Conservation (phyloP, 1,140 invertebrate species). For the Papilio helenus region DNA sequence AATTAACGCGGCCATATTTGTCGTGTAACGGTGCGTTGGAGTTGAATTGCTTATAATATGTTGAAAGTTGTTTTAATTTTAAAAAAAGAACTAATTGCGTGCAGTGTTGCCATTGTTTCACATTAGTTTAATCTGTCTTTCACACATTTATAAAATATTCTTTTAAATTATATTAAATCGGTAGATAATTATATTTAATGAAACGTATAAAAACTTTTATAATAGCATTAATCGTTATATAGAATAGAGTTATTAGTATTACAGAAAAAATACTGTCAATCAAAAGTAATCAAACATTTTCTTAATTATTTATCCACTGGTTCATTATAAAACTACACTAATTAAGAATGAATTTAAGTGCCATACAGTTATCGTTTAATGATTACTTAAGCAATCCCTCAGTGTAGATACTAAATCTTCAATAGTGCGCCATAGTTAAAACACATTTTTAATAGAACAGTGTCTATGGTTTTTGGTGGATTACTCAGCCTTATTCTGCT, state of each 20-base stretch:
- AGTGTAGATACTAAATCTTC: too few species aligned
- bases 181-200: not conserved
- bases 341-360: not conserved
- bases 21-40: too few species aligned
- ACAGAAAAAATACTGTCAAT: not conserved
- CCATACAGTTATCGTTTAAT: not conserved
- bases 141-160: not conserved
- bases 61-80: too few species aligned
- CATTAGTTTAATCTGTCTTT: not conserved
- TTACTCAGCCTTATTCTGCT: too few species aligned
- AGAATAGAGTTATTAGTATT: not conserved
- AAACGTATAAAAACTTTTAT: not conserved
- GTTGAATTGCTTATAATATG: too few species aligned
- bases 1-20: too few species aligned
- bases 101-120: conserved; percentile 8
- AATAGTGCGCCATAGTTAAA: too few species aligned
- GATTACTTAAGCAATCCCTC: not conserved
- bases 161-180: not conserved
- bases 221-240: not conserved
- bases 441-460: too few species aligned
- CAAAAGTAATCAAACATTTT: not conserved
- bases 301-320: not conserved
- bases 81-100: not conserved
- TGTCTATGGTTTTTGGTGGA: too few species aligned
- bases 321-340: not conserved